A percentile compares a stretch with the other conserved stretches of the same genome.
These are phyloP conservation scores for Mus spicilegus DNA, from an alignment of 2,113 vertebrate species.

Conservation along the genomic window DNA sequence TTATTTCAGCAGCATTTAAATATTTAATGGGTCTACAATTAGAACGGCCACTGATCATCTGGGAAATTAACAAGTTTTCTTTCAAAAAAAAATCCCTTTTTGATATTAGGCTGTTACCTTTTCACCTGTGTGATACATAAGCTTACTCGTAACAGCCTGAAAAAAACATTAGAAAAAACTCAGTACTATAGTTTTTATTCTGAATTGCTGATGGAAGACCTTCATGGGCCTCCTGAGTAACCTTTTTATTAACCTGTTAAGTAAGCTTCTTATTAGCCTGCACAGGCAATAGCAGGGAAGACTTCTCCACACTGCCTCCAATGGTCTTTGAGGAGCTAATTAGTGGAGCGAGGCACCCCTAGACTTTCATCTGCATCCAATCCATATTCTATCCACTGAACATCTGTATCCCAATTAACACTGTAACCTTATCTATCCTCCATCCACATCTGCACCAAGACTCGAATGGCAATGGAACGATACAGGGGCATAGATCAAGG, in stretches of 20 bases:
- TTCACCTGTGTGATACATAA: conserved; percentile 40
- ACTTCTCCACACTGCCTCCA: not conserved
- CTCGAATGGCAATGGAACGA: conserved; percentile 26
- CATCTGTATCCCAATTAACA: conserved; percentile 68
- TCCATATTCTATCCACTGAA: conserved; percentile 30
- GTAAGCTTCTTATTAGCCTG: conserved; percentile 55
- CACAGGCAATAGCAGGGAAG: not conserved
- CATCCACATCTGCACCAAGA: conserved; percentile 39
- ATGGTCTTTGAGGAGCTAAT: conserved; percentile 66
- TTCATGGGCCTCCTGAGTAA: conserved; percentile 70
- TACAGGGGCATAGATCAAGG: not conserved
- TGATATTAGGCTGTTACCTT: conserved; percentile 1
- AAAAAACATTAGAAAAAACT: conserved; percentile 30
- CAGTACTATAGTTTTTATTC: conserved; percentile 31
- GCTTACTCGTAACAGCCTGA: conserved; percentile 12
- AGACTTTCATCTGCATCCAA: conserved; percentile 25
- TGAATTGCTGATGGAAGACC: conserved; percentile 53
- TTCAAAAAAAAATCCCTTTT: conserved; percentile 37
- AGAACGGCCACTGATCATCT: conserved; percentile 49
- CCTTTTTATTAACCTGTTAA: conserved; percentile 67
- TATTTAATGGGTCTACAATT: conserved; percentile 81
- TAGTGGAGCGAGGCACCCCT: not conserved
- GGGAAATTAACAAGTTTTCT: conserved; percentile 21
- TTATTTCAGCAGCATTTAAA: conserved; percentile 84
- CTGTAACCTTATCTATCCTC: conserved; percentile 51